Evolutionary conservation across 2,113 vertebrate species (phyloP), one percentile per base, ranked within the genome.

Genomic region (Dasyurus viverrinus): DNA sequence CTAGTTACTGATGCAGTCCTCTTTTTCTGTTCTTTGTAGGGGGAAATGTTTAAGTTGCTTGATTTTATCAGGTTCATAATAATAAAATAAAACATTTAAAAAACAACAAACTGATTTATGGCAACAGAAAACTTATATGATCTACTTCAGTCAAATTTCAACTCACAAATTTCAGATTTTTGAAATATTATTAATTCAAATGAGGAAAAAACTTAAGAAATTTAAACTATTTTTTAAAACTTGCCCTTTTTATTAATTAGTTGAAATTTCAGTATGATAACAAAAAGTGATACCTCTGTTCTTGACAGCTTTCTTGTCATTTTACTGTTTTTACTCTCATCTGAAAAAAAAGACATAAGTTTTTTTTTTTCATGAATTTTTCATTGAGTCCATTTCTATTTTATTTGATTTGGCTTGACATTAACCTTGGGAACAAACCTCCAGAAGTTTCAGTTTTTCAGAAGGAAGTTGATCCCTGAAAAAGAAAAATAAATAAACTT

Each of bases 351-450:
- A 84, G 68, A 23, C 42, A 16, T 84, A n/a, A n/a, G 60, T 4
- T 19, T 84, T 6, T 42, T 7, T 84, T 48, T 84, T 84, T 68
- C 30, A 36, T 68, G 11, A 36, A 68, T 68, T 68, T 68, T 68
- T 12, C 23, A 0, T 4, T 19, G 3, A 19, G 4, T 3, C n/a
- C 5, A 10, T 0, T 0, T 3, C 0, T 19, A 16, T 23, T 52
- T 11, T 54, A 5, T 55, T 84, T 36, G 12, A 42, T 89, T 57
- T 94, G 54, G 93, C 68, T 1, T 26, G 22, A 0, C 23, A 30
- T 91, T 52, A 93, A 95, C 92, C 52, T 46, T 93, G 93, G 26
- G 14, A 76, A 76, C 76, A 36, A 91, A 42, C 93, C 55, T 68
- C 53, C 11, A 8, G 19, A 42, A 19, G 14, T 0, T 89, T 54